Percentiles rank a stretch among this genome's conserved stretches.
Conservation (phyloP, 2,797 vertebrate species). For the Erethizon dorsatum region DNA sequence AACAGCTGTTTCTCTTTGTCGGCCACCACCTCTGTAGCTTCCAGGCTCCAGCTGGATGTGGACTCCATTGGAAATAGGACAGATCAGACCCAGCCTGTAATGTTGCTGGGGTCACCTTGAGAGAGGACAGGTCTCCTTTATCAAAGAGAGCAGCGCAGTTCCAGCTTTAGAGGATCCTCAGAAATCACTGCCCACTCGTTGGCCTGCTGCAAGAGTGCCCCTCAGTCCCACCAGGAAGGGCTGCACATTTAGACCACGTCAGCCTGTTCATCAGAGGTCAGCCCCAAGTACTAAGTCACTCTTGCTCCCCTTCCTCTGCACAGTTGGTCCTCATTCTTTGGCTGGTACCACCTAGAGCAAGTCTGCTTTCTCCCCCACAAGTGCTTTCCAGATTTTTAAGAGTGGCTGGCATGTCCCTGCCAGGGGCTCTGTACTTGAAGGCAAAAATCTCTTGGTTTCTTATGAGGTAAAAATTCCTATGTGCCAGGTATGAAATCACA, state of each 20-base stretch:
- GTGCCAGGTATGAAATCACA: background rate
- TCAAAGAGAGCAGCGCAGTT: background rate
- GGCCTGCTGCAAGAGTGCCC: background rate
- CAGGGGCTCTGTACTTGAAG: background rate
- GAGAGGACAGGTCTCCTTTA: background rate
- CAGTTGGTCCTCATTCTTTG: background rate
- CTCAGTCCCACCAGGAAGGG: background rate
- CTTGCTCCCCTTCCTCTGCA: background rate
- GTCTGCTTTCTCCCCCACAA: background rate
- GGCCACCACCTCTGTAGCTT: background rate
- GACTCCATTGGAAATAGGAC: background rate
- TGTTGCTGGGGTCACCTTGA: background rate
- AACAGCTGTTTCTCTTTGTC: background rate
- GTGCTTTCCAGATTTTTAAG: background rate
- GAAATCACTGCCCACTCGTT: background rate
- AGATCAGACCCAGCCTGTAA: background rate
- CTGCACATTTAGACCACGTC: accelerated
- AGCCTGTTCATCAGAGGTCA: background rate
- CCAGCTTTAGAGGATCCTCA: background rate
- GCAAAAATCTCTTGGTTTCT: background rate
- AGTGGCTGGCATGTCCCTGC: background rate
- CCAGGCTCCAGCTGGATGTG: background rate
- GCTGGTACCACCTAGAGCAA: background rate
- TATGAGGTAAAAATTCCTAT: background rate
- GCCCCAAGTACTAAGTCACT: background rate